phyloP scores from a whole-genome alignment of 2,888 invertebrate species.

The Micoletzkya japonica region DNA sequence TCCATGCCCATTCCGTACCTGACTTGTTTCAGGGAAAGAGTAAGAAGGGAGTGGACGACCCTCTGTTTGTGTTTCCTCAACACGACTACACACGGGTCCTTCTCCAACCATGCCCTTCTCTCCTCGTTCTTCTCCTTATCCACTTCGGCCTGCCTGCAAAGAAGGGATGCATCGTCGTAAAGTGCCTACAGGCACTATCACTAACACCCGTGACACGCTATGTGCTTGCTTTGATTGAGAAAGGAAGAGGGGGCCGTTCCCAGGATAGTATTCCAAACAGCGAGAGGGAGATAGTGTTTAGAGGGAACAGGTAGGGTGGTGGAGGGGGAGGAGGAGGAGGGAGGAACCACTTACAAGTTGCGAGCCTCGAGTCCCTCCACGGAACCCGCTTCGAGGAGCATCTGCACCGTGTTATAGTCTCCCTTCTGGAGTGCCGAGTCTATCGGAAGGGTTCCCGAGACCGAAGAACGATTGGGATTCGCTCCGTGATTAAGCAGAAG shows the following conservation, averaged over 20 bases:
- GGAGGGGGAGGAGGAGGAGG: neutral
- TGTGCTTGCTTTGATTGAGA: too few species aligned
- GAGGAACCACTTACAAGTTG: constrained; percentile 3
- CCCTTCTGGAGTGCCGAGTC: constrained; percentile 24
- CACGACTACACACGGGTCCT: constrained; percentile 7
- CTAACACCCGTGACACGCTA: too few species aligned
- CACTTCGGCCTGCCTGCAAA: constrained; percentile 14
- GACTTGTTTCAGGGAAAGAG: neutral
- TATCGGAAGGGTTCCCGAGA: constrained; percentile 16
- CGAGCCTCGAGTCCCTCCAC: constrained; percentile 19
- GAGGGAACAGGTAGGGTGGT: neutral
- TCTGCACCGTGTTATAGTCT: constrained; percentile 16
- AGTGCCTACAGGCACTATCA: too few species aligned
- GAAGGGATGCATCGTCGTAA: too few species aligned
- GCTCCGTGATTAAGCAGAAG: constrained; percentile 27
- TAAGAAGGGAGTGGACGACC: neutral
- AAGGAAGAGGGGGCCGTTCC: too few species aligned
- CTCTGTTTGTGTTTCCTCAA: neutral
- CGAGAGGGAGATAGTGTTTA: too few species aligned
- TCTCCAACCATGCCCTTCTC: neutral
- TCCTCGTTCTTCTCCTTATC: constrained; percentile 1
- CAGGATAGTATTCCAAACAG: too few species aligned
- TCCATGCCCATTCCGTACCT: too few species aligned
- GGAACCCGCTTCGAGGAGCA: constrained; percentile 28
- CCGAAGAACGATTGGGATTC: constrained; percentile 24